Evolutionary conservation across 2,797 vertebrate species (phyloP).

Genomic region (Typhlichthys subterraneus): DNA sequence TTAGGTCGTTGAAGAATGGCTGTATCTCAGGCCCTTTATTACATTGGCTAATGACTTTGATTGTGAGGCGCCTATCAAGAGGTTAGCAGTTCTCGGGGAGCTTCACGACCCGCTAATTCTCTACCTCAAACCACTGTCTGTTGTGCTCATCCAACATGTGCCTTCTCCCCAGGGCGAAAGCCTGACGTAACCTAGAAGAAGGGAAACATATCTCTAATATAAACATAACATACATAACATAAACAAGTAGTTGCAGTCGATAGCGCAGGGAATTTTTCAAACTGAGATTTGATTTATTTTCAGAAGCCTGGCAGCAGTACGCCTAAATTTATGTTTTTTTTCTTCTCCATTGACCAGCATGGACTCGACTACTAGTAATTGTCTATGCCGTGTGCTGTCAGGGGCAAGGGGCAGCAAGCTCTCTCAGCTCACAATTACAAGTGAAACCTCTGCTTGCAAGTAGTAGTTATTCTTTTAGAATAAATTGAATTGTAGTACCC

Average conservation of each 20-base stretch:
- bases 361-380: too few species aligned
- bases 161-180: constrained; percentile 33
- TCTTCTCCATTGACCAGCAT: too few species aligned
- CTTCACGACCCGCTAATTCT: constrained; percentile 63
- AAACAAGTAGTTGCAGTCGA: background rate
- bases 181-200: constrained; percentile 16
- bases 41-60: constrained; percentile 82
- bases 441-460: background rate
- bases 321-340: too few species aligned
- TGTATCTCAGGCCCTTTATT: constrained; percentile 83
- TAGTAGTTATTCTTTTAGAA: background rate
- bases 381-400: too few species aligned
- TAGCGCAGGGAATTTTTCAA: too few species aligned
- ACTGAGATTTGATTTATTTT: too few species aligned
- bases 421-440: background rate
- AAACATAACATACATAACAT: background rate
- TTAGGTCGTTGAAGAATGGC: constrained; percentile 83
- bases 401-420: background rate
- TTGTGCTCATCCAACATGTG: constrained; percentile 44
- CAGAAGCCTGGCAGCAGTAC: too few species aligned
- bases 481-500: too few species aligned
- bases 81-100: constrained; percentile 71
- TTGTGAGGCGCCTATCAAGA: constrained; percentile 78
- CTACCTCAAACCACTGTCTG: constrained; percentile 49
- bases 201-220: background rate